phyloP scores from a whole-genome alignment of 2,888 invertebrate species.

The Baronia brevicornis region DNA sequence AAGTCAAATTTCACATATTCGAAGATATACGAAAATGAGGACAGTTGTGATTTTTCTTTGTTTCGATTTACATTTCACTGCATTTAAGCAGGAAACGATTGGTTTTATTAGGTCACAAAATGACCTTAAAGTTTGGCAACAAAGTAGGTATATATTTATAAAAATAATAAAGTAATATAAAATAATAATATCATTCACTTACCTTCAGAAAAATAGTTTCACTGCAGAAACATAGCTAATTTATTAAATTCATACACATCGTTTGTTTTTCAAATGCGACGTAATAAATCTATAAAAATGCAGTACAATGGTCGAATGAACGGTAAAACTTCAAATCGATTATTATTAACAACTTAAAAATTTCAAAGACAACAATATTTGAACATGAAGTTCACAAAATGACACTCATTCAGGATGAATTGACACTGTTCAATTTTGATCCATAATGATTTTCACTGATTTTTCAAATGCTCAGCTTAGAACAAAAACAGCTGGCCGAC shows the following conservation, averaged over 20 bases:
- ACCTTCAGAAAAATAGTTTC: constrained; percentile 5
- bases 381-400: constrained; percentile 47
- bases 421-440: constrained; percentile 69
- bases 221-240: constrained; percentile 7
- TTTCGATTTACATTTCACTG: neutral
- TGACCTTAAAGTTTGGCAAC: constrained; percentile 2
- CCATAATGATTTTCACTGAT: constrained; percentile 54
- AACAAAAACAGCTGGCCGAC: constrained; percentile 68
- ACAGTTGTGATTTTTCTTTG: constrained; percentile 24
- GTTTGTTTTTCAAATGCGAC: constrained; percentile 48
- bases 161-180: constrained; percentile 1
- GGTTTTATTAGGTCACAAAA: neutral
- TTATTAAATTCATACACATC: constrained; percentile 28
- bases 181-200: constrained; percentile 5
- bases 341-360: constrained; percentile 40
- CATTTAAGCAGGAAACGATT: neutral
- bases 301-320: constrained; percentile 49
- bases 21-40: too few relatives aligned
- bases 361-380: constrained; percentile 36
- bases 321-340: constrained; percentile 61
- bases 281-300: constrained; percentile 51
- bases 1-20: too few relatives aligned
- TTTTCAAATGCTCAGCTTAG: constrained; percentile 49
- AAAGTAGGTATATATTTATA: constrained; percentile 1
- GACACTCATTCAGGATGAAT: constrained; percentile 44